Conservation (phyloP, 1,140 invertebrate species). For the Anagrus nilaparvatae region DNA sequence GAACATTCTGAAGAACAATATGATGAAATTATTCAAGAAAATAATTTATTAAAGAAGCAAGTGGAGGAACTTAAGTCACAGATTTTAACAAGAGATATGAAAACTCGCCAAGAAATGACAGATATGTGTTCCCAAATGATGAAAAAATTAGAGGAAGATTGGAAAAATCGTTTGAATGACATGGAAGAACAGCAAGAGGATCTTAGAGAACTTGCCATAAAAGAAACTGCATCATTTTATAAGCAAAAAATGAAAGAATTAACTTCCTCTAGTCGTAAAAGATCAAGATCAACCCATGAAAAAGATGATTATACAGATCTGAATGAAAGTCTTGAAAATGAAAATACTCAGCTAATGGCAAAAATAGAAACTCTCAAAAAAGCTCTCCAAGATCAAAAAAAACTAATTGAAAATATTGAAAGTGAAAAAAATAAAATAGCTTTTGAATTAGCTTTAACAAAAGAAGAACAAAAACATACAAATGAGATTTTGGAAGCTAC, state of each 20-base stretch:
- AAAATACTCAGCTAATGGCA: conserved; percentile 23
- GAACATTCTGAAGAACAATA: conserved; percentile 24
- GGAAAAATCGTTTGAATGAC: conserved; percentile 29
- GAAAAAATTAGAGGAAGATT: conserved; percentile 25
- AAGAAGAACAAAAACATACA: conserved; percentile 25
- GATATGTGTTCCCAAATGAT: conserved; percentile 30
- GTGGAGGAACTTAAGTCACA: conserved; percentile 24
- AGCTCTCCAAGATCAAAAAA: conserved; percentile 21
- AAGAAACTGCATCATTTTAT: conserved; percentile 28
- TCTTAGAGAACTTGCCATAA: conserved; percentile 27
- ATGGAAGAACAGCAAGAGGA: conserved; percentile 32
- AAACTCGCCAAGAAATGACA: conserved; percentile 34
- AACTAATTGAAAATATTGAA: conserved; percentile 22
- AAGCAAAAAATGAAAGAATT: conserved; percentile 26
- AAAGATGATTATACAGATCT: conserved; percentile 16
- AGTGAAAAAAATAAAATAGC: conserved; percentile 25
- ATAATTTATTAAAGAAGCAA: conserved; percentile 31
- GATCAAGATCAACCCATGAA: conserved; percentile 15
- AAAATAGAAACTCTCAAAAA: conserved; percentile 24
- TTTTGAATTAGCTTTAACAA: conserved; percentile 25
- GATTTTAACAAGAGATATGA: conserved; percentile 25
- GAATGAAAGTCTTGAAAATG: conserved; percentile 21
- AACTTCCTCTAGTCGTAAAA: conserved; percentile 19
- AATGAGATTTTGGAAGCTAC: conserved; percentile 22
- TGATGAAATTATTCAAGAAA: conserved; percentile 27